Percentiles rank a stretch among this genome's conserved stretches.
Evolutionary conservation across 2,797 vertebrate genomes (phyloP).

Genomic region (Smutsia temminckii): DNA sequence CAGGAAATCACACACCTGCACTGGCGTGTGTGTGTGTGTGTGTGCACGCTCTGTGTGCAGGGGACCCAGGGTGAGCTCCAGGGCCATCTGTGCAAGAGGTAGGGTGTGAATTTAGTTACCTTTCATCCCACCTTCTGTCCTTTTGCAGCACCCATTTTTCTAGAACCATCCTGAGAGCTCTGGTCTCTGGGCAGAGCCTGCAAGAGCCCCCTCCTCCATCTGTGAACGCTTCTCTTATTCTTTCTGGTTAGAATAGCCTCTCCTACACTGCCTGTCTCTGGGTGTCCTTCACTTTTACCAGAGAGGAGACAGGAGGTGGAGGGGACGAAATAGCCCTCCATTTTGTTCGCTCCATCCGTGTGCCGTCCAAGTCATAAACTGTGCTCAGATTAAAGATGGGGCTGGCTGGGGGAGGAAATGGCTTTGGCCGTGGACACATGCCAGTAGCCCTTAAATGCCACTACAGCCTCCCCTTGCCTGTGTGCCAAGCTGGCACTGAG

Average conservation of each 20-base stretch:
- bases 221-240: no score
- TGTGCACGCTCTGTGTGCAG: accelerated
- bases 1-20: accelerated
- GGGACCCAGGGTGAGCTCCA: accelerated
- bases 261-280: accelerated
- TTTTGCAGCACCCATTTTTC: neutral
- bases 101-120: accelerated
- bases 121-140: neutral
- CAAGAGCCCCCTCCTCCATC: accelerated
- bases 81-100: neutral
- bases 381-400: accelerated
- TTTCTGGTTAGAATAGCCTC: accelerated
- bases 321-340: accelerated
- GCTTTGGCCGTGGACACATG: accelerated
- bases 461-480: accelerated
- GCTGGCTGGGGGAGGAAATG: neutral
- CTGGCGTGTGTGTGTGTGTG: no score
- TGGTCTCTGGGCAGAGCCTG: accelerated
- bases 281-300: accelerated
- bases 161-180: neutral
- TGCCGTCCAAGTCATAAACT: accelerated
- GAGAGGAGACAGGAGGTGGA: accelerated
- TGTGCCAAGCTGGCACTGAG: neutral
- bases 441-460: neutral
- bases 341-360: accelerated